Percentiles rank a stretch among this genome's conserved stretches.
These are phyloP conservation scores for Alouatta palliata DNA, from an alignment of 2,113 vertebrate species.

Conservation along the genomic window DNA sequence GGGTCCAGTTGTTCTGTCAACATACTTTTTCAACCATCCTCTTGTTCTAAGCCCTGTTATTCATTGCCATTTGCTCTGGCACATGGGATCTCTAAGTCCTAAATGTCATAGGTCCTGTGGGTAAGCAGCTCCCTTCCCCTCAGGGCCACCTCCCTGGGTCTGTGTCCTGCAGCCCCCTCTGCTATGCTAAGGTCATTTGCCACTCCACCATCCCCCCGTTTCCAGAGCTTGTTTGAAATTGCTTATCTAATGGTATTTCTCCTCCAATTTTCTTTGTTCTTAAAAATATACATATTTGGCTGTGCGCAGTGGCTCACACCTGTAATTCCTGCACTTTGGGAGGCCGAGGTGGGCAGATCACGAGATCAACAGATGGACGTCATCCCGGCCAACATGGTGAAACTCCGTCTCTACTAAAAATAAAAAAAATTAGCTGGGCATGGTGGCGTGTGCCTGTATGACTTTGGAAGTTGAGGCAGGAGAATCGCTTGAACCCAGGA, in stretches of 20 bases:
- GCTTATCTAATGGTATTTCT: neutral
- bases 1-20: neutral
- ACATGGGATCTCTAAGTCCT: neutral
- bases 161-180: neutral
- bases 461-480: no score
- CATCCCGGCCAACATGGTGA: no score
- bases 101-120: accelerated
- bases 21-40: neutral
- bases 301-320: no score
- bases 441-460: no score
- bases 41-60: neutral
- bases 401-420: no score
- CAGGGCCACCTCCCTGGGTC: accelerated
- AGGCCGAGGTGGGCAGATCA: no score
- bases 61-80: neutral
- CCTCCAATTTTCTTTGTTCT: conserved; percentile 11
- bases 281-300: neutral
- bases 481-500: no score
- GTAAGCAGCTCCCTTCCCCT: neutral
- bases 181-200: neutral
- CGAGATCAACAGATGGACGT: no score
- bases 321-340: no score
- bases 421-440: no score
- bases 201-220: neutral
- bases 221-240: neutral